phyloP scores from a whole-genome alignment of 2,888 invertebrate species.

The Ferrisia virgata region DNA sequence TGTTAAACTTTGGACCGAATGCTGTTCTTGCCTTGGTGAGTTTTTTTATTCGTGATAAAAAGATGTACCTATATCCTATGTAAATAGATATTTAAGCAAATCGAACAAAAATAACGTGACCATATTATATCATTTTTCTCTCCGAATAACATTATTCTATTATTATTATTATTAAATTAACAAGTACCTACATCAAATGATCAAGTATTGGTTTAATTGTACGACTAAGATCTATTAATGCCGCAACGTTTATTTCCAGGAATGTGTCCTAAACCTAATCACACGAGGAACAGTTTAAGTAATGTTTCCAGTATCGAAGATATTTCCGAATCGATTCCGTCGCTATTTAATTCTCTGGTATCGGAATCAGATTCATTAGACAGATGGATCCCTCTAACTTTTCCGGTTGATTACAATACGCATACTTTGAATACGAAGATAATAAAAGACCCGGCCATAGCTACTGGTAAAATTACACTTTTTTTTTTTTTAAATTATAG shows the following conservation, averaged over 20 bases:
- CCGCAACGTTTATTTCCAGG: no score
- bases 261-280: conserved; percentile 83
- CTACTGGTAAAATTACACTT: background rate
- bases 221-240: no score
- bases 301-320: conserved; percentile 84
- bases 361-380: conserved; percentile 68
- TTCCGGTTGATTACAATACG: conserved; percentile 70
- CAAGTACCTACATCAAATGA: no score
- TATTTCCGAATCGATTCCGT: conserved; percentile 74
- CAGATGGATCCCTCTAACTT: conserved; percentile 82
- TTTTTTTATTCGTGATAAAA: background rate
- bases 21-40: conserved; percentile 97
- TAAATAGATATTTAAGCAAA: no score
- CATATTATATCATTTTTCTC: no score
- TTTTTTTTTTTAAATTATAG: background rate
- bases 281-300: conserved; percentile 66
- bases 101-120: no score
- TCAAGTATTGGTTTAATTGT: no score
- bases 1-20: conserved; percentile 73
- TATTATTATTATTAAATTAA: no score
- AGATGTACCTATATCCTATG: no score
- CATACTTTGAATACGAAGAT: conserved; percentile 62
- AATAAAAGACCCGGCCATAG: background rate
- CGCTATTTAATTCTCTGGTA: conserved; percentile 72
- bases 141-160: no score